A percentile compares a stretch with the other conserved stretches of the same genome.
phyloP scores from a whole-genome alignment of 2,113 vertebrate species.

The Ceyx cyanopectus region DNA sequence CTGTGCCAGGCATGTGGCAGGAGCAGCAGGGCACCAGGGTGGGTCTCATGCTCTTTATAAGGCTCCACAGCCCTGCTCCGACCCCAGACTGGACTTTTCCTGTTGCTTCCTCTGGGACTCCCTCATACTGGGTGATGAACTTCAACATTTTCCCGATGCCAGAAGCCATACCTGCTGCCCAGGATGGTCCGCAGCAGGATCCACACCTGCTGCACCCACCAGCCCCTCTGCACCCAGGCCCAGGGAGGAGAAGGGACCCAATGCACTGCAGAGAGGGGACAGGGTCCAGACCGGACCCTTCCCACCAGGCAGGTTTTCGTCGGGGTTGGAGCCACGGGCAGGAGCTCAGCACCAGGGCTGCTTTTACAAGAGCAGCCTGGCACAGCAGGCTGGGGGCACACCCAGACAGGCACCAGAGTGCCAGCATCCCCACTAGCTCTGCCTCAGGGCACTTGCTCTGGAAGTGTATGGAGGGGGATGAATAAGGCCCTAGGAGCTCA shows the following conservation, averaged over 20 bases:
- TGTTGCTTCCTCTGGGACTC: background rate
- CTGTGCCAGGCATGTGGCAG: background rate
- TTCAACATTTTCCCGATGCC: background rate
- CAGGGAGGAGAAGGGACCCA: background rate
- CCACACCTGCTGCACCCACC: background rate
- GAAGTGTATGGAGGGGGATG: background rate
- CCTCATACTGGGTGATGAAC: accelerated
- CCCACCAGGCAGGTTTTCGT: background rate
- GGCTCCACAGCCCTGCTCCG: no score
- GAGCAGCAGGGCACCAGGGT: background rate
- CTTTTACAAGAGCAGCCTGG: background rate
- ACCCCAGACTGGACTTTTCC: no score
- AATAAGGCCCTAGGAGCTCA: background rate
- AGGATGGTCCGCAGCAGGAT: background rate
- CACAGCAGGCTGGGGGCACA: background rate
- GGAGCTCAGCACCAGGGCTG: background rate
- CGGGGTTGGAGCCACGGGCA: background rate
- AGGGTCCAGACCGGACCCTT: background rate
- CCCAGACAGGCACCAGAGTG: background rate
- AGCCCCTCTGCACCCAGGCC: background rate
- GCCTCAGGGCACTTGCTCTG: accelerated
- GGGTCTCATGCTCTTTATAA: no score
- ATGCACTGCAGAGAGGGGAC: background rate
- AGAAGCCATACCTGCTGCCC: background rate
- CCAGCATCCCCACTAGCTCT: background rate